phyloP scores from a whole-genome alignment of 2,797 vertebrate species.

The Melanotaenia boesemani region DNA sequence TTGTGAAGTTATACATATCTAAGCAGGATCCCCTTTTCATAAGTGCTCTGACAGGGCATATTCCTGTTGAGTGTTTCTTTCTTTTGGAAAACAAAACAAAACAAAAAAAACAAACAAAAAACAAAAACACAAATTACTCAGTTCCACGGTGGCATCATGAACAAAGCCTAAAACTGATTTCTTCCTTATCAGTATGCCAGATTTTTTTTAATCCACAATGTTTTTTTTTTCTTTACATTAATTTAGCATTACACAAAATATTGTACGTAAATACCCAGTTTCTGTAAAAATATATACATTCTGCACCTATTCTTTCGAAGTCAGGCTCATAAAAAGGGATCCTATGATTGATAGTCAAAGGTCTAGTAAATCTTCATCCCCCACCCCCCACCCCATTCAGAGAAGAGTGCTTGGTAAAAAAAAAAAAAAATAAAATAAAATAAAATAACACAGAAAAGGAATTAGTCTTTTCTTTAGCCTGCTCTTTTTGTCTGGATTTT shows the following conservation, averaged over 20 bases:
- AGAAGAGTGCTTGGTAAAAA: constrained; percentile 80
- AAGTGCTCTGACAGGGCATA: constrained; percentile 84
- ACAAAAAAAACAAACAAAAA: constrained; percentile 24
- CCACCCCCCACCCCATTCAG: constrained; percentile 65
- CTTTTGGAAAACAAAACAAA: constrained; percentile 69
- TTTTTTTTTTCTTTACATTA: constrained; percentile 52
- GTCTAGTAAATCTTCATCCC: constrained; percentile 67
- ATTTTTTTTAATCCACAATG: constrained; percentile 28
- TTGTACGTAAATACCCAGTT: constrained; percentile 76
- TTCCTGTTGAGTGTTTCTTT: constrained; percentile 70
- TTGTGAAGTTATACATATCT: constrained; percentile 81
- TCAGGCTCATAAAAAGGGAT: constrained; percentile 64
- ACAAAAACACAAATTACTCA: constrained; percentile 49
- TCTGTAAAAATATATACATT: constrained; percentile 84
- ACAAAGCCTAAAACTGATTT: constrained; percentile 81
- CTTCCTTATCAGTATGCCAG: constrained; percentile 78
- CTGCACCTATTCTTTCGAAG: constrained; percentile 75
- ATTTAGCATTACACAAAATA: constrained; percentile 74
- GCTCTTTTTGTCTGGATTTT: constrained; percentile 68
- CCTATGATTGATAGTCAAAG: constrained; percentile 55
- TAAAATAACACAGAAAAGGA: constrained; percentile 69
- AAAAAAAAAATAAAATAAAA: constrained; percentile 71
- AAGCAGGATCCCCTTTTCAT: constrained; percentile 81
- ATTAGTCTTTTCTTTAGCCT: constrained; percentile 71
- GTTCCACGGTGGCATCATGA: constrained; percentile 67